Evolutionary conservation across 1,140 invertebrate species (phyloP).

Genomic region (Papilio glaucus): DNA sequence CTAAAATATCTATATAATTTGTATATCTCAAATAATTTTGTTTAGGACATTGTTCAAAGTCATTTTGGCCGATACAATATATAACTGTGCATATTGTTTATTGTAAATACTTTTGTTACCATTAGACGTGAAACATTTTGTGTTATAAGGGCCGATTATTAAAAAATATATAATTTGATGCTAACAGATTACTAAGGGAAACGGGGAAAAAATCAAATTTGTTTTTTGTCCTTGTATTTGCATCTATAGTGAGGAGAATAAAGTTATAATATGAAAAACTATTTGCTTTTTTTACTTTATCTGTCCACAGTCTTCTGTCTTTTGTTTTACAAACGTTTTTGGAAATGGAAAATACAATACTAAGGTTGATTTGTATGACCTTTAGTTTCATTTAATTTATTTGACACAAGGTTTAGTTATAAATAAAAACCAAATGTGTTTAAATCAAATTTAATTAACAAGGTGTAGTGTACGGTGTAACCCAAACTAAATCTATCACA

Average conservation of each 20-base stretch:
- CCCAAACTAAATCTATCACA: constrained; percentile 31
- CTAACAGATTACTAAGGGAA: constrained; percentile 11
- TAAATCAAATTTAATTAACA: constrained; percentile 37
- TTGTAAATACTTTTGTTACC: constrained; percentile 66
- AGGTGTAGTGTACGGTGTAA: constrained; percentile 14
- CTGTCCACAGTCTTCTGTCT: too few species aligned
- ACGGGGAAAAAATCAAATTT: constrained; percentile 22
- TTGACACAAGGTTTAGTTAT: background rate
- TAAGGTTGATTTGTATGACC: too few species aligned
- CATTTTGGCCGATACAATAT: constrained; percentile 24
- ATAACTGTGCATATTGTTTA: constrained; percentile 47
- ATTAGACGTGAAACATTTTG: constrained; percentile 59
- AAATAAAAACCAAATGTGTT: constrained; percentile 19
- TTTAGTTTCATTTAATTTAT: background rate
- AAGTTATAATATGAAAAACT: constrained; percentile 71
- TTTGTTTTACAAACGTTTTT: too few species aligned
- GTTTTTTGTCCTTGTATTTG: constrained; percentile 72
- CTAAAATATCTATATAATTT: constrained; percentile 11
- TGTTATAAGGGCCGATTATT: constrained; percentile 45
- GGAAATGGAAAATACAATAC: too few species aligned
- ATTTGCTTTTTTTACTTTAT: constrained; percentile 42
- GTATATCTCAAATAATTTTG: constrained; percentile 5
- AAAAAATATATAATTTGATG: constrained; percentile 11
- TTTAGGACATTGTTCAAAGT: constrained; percentile 4
- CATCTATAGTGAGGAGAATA: constrained; percentile 80